These are phyloP conservation scores for Pachliopta kotzebuea DNA, from an alignment of 2,888 invertebrate genomes.

Conservation along the genomic window DNA sequence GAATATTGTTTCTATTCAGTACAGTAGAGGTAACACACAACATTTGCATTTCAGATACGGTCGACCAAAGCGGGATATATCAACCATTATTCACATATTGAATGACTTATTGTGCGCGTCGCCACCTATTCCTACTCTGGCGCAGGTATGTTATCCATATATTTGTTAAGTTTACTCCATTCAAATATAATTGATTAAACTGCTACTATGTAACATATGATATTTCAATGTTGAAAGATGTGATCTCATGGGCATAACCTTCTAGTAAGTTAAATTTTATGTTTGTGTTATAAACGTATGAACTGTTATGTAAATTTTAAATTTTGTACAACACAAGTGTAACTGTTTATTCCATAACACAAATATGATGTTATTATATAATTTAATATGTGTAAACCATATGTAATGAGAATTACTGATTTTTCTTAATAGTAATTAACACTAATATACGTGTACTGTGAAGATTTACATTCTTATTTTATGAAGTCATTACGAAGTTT, in stretches of 20 bases:
- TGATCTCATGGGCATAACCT: constrained; percentile 6
- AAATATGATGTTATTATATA: constrained; percentile 6
- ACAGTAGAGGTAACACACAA: constrained; percentile 5
- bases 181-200: constrained; percentile 19
- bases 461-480: too few species aligned
- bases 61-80: constrained; percentile 95
- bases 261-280: constrained; percentile 9
- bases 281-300: neutral
- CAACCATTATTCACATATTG: constrained; percentile 96
- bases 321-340: constrained; percentile 19
- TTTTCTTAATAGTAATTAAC: neutral
- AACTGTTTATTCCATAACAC: constrained; percentile 12
- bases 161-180: neutral
- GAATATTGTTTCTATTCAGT: neutral
- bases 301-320: constrained; percentile 18
- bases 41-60: constrained; percentile 82
- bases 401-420: neutral
- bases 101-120: constrained; percentile 96
- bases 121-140: constrained; percentile 82
- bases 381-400: neutral
- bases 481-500: too few species aligned
- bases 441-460: too few species aligned
- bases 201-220: constrained; percentile 14
- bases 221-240: constrained; percentile 6
- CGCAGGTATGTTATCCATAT: constrained; percentile 60